Evolutionary conservation across 2,113 vertebrate genomes (phyloP).

Genomic region (Prunella fulvescens): DNA sequence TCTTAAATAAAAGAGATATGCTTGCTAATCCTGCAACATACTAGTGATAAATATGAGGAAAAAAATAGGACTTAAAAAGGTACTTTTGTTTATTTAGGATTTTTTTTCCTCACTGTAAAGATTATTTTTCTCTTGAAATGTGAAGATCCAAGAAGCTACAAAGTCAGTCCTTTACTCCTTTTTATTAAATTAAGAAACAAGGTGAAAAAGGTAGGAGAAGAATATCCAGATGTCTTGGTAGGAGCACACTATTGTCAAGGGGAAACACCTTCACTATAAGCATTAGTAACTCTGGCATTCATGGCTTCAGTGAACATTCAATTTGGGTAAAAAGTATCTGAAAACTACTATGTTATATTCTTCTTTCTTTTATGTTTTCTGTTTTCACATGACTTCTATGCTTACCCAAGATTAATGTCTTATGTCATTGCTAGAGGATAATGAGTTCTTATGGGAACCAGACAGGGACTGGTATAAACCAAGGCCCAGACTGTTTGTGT

Average conservation of each 20-base stretch:
- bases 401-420: not conserved
- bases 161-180: not conserved
- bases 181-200: not conserved
- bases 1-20: not conserved
- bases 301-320: not conserved
- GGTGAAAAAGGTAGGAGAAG: not conserved
- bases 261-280: not conserved
- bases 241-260: not conserved
- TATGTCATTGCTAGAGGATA: not conserved
- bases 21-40: fast-evolving
- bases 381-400: not conserved
- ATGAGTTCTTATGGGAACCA: not conserved
- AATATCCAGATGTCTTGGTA: not conserved
- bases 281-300: not conserved
- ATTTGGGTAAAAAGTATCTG: not conserved
- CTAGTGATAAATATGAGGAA: not conserved
- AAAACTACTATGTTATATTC: not conserved
- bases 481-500: not conserved
- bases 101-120: not conserved
- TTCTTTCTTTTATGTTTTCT: not conserved
- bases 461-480: not conserved
- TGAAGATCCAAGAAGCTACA: not conserved
- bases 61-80: not conserved
- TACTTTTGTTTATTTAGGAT: not conserved
- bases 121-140: not conserved